A percentile compares a stretch with the other conserved stretches of the same genome.
phyloP scores from a whole-genome alignment of 2,888 invertebrate species.

The Pogonocherus hispidulus region DNA sequence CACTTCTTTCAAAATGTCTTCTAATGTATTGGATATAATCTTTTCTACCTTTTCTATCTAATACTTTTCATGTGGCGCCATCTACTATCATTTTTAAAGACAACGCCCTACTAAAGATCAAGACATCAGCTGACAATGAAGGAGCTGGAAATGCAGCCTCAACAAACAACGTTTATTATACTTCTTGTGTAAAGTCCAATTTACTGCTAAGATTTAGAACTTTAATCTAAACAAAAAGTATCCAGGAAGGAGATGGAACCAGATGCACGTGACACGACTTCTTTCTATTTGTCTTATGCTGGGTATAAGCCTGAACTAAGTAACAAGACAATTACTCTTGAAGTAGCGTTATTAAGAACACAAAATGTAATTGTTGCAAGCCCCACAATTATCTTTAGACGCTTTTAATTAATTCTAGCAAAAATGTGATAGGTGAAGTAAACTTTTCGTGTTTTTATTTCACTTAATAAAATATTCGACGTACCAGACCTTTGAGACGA shows the following conservation, averaged over 20 bases:
- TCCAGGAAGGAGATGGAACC: conserved; percentile 1
- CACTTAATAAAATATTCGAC: too few species aligned
- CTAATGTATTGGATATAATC: too few species aligned
- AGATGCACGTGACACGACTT: conserved; percentile 21
- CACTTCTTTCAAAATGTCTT: too few species aligned
- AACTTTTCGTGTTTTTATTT: too few species aligned
- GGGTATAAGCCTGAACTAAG: not conserved
- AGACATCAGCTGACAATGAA: not conserved
- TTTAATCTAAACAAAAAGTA: conserved; percentile 17
- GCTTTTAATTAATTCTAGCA: not conserved
- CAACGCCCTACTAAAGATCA: too few species aligned
- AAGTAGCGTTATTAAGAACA: not conserved
- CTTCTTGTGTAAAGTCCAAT: conserved; percentile 18
- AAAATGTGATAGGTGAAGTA: too few species aligned
- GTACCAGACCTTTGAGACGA: too few species aligned
- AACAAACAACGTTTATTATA: conserved; percentile 11
- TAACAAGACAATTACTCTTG: not conserved
- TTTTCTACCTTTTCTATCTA: too few species aligned
- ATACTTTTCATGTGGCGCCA: too few species aligned
- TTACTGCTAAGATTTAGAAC: conserved; percentile 14
- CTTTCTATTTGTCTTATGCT: conserved; percentile 17
- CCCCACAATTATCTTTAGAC: not conserved
- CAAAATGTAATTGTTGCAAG: not conserved
- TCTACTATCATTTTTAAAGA: too few species aligned
- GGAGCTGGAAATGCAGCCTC: not conserved